Conservation (phyloP, 2,113 vertebrate genomes). For the Isurus oxyrinchus region DNA sequence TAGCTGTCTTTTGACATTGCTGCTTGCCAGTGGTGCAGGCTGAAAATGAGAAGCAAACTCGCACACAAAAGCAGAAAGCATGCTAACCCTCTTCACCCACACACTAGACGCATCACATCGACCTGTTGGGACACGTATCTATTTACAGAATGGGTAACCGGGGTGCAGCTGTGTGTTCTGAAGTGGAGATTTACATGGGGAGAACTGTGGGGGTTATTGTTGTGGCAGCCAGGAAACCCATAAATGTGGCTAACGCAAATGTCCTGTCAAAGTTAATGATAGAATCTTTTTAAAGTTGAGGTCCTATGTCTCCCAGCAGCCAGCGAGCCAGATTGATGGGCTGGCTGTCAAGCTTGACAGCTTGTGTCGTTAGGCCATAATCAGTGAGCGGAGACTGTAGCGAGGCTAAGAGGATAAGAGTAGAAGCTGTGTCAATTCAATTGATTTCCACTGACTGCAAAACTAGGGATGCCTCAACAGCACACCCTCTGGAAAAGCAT, state of each 20-base stretch:
- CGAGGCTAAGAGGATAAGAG: background rate
- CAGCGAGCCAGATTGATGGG: background rate
- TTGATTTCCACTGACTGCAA: background rate
- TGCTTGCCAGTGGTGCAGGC: too few species aligned
- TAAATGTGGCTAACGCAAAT: background rate
- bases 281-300: background rate
- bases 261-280: background rate
- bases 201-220: background rate
- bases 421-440: background rate
- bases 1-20: too few species aligned
- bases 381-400: too few species aligned
- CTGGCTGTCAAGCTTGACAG: background rate
- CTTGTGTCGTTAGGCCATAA: background rate
- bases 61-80: too few species aligned
- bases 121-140: too few species aligned
- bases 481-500: background rate
- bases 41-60: too few species aligned
- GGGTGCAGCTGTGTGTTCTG: background rate
- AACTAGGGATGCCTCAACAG: background rate
- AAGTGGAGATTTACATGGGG: background rate
- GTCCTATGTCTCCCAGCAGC: background rate
- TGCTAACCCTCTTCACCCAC: too few species aligned
- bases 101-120: too few species aligned
- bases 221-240: background rate
- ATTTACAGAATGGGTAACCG: background rate